Evolutionary conservation across 2,888 invertebrate species (phyloP), one percentile per base, ranked within the genome.

Genomic region (Coenonympha arcania): DNA sequence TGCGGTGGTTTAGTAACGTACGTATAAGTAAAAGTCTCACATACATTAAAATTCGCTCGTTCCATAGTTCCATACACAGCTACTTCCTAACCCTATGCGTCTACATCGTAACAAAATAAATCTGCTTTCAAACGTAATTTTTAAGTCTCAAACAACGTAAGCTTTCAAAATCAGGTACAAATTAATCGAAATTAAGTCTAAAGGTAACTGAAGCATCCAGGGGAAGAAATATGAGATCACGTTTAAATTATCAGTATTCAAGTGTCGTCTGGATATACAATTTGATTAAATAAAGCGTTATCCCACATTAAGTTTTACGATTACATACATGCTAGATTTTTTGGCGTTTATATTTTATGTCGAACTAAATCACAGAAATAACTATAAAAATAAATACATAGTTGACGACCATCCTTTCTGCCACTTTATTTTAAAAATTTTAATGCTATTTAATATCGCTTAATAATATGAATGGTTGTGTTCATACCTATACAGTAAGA

Each of bases 91-190:
- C 58, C 65, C 71, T 68, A 62, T 62, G 60, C 64, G 69, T 72
- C 73, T 72, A 66, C 61, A 64, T 66, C 40, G 44, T 51, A 74
- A 78, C 76, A 76, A 79, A 82, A 79, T 63, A 76, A 76, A 77
- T 77, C 73, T 79, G 76, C 76, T 24, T 8, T 72, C 71, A 73
- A 74, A 80, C 74, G 68, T 78, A 81, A 76, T 73, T 76, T n/a
- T 77, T 76, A 79, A 82, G 76, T 81, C 74, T 75, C 79, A 71
- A 77, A 75, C 72, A 66, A 64, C 63, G 63, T 67, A 67, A 68
- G 60, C 60, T 67, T 68, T 69, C 68, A 76, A 84, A 84, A 84
- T 85, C 85, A 85, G 85, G 85, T 85, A 85, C 85, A 83, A 85
- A 84, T 79, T 69, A 83, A 80, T 73, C 65, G 66, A 81, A 83